Evolutionary conservation across 2,888 invertebrate genomes (phyloP), one percentile per base, ranked within the genome.

Genomic region (Calameuta pallipes): DNA sequence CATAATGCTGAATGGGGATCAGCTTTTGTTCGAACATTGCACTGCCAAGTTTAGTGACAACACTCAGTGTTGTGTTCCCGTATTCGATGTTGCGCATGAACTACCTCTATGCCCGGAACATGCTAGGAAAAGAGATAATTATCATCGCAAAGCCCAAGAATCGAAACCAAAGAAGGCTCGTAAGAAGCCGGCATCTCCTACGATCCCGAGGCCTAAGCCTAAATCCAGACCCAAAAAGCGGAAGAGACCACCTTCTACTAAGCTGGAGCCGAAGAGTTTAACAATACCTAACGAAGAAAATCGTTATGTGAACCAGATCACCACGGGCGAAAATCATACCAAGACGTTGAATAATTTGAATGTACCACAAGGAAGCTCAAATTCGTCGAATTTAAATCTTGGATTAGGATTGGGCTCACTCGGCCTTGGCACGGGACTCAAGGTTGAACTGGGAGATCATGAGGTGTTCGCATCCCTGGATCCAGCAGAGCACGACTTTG

Each of bases 31-130:
- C 92, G 94, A 95, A 89, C 95, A 95, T 86, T 97, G 96, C 91
- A 96, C 96, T 80, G 96, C 96, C 80, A 96, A 96, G 91, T 95
- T 95, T 90, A 94, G 95, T 79, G 95, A 96, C 91, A 95, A 96
- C 87, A 95, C 95, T 56, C 96, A 96, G 90, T 96, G 96, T 91
- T 95, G 95, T 87, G 93, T 95, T 83, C 96, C 96, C 73, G 96
- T 96, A 75, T 95, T 96, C 86, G 96, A 96, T 92, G 94, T 96
- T 80, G 93, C 94, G 75, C 95, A 96, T 88, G 95, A 97, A 90
- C 93, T 97, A 89, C 97, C 98, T 74, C 93, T 98, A 11, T 98
- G 98, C 90, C 93, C 95, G 11, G 96, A 96, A 87, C 98, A 98
- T 92, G 96, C 96, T 1, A 94, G 96, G 92, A 96, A 96, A 91